A percentile compares a stretch with the other conserved stretches of the same genome.
Conservation (phyloP, 2,888 invertebrate genomes). For the Netelia melanura region DNA sequence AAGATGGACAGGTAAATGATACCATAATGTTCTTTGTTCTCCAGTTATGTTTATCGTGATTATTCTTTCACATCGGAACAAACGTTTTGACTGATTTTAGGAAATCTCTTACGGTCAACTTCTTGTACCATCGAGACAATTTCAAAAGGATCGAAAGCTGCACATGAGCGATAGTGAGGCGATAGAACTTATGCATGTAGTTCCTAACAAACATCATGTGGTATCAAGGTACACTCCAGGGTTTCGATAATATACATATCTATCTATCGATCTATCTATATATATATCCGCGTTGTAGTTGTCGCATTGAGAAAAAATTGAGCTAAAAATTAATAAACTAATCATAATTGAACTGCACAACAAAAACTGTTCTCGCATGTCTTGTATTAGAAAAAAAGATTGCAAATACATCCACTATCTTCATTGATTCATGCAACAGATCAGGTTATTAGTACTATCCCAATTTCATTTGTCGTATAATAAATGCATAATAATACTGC, state of each 20-base stretch:
- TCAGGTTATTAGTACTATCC: not conserved
- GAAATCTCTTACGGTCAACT: conserved; percentile 96
- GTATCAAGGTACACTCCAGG: conserved; percentile 85
- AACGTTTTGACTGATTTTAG: conserved; percentile 82
- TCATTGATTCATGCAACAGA: conserved; percentile 22
- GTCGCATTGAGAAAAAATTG: conserved; percentile 12
- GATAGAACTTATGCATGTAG: conserved; percentile 82
- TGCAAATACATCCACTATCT: conserved; percentile 9
- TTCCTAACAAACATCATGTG: conserved; percentile 86
- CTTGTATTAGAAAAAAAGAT: conserved; percentile 30
- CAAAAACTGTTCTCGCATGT: conserved; percentile 33
- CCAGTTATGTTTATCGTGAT: conserved; percentile 8
- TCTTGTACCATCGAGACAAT: conserved; percentile 90
- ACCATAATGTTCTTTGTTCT: not conserved
- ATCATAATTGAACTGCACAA: not conserved
- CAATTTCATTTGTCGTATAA: conserved; percentile 17
- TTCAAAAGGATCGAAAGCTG: conserved; percentile 84
- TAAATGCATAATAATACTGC: conserved; percentile 10
- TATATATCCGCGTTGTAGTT: conserved; percentile 8
- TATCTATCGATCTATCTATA: conserved; percentile 8
- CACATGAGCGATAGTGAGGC: conserved; percentile 80
- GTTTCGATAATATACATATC: not conserved
- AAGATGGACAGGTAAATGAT: conserved; percentile 90
- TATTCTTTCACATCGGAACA: too few relatives aligned
- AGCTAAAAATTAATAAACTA: conserved; percentile 3